Evolutionary conservation across 2,797 vertebrate genomes (phyloP), one percentile per base, ranked within the genome.

Genomic region (Pipistrellus pipistrellus): DNA sequence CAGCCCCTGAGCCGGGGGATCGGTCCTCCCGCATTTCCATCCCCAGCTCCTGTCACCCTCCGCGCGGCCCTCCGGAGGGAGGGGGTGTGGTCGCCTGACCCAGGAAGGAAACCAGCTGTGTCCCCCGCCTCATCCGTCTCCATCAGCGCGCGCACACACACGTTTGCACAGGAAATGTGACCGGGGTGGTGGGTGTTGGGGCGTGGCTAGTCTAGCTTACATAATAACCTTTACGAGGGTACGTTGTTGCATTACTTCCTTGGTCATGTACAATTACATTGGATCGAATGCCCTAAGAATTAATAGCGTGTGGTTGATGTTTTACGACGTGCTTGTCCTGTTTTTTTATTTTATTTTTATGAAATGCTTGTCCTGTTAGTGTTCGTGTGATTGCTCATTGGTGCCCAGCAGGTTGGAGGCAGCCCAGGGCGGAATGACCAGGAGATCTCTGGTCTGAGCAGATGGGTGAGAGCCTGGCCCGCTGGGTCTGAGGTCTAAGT

Each of bases 201-300:
- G 2, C 30, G 18, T 85, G 72, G n/a, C 82, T 80, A 77, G 81
- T 64, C 82, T 72, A 25, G 72, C 32, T 69, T 68, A 84, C 76
- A n/a, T 14, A 71, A n/a, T 20, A 10, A 72, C 87, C 75, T 92
- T 92, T 27, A 73, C 69, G 84, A 73, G 73, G 83, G 55, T 38
- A 35, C 88, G 68, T 76, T 25, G 1, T 32, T 69, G 89, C 76
- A 85, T 89, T 76, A 85, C 71, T 92, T 88, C 95, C 25, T 81
- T 78, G 44, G 69, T 86, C 53, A 20, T 59, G 68, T 83, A 41
- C 10, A 72, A 51, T 93, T 82, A 88, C 46, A 81, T 11, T 23
- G 53, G 66, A 72, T 44, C 66, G 83, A 53, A 66, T 86, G 91
- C 75, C 88, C 38, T 95, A 82, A 85, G 66, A 83, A 75, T 73